Evolutionary conservation across 2,888 invertebrate genomes (phyloP).

Genomic region (Drosophila neutralis): DNA sequence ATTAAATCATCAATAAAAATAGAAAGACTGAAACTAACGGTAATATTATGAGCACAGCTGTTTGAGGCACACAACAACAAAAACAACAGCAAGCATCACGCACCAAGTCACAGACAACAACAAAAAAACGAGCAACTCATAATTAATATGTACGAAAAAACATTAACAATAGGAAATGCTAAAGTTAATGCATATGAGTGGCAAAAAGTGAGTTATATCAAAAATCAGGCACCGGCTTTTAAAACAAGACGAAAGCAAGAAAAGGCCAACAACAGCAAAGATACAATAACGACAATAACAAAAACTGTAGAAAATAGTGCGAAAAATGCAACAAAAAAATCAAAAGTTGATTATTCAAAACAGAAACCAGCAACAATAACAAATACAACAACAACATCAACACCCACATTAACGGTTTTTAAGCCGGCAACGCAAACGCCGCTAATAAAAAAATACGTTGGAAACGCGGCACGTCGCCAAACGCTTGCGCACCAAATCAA

Average conservation of each 20-base stretch:
- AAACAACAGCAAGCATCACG: conserved; percentile 32
- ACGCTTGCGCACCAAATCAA: conserved; percentile 81
- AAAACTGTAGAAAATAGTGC: conserved; percentile 35
- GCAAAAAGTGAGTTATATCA: conserved; percentile 79
- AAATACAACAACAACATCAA: conserved; percentile 23
- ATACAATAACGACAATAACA: conserved; percentile 4
- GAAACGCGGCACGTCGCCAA: conserved; percentile 75
- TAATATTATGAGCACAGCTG: conserved; percentile 72
- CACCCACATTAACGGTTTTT: conserved; percentile 36
- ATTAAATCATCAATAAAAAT: conserved; percentile 76
- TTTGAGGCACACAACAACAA: conserved; percentile 48
- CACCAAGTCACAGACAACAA: conserved; percentile 55
- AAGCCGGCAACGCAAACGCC: conserved; percentile 51
- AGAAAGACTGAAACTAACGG: conserved; percentile 64
- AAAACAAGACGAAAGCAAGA: conserved; percentile 55
- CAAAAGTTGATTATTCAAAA: conserved; percentile 38
- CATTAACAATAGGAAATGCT: conserved; percentile 72
- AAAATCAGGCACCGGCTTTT: conserved; percentile 57
- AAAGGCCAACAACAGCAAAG: conserved; percentile 29
- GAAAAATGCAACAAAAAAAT: conserved; percentile 55
- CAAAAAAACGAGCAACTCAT: conserved; percentile 40
- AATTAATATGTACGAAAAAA: conserved; percentile 79
- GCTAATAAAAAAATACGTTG: conserved; percentile 63
- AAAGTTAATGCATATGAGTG: conserved; percentile 80
- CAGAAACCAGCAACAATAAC: conserved; percentile 38